Base-by-base conservation (phyloP, 2,797 vertebrate species). In the Sebastolobus altivelis region DNA sequence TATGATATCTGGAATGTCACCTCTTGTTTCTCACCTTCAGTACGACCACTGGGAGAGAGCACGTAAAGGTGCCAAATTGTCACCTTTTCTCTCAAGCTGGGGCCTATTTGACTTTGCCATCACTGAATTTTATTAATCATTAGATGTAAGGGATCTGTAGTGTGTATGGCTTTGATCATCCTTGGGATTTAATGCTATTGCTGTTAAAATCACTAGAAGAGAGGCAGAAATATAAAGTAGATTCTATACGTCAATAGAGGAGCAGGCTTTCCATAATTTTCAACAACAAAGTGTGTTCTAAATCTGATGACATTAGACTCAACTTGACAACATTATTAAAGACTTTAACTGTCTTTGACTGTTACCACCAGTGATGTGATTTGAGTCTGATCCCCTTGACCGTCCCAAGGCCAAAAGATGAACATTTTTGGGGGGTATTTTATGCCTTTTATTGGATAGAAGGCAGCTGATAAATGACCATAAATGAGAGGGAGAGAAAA, bases 1-100 rank as follows among this genome's bases (percentile, higher is more conserved):
- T 88, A 86, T 74, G 78, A 70, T 87, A 52, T 89, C 68, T 79
- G 66, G 81, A 82, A 88, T 80, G 76, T 81, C 87, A 93, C 84
- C 87, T 86, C 49, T 87, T 86, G 70, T 73, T 91, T 95, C 90
- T 94, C 93, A 92, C 92, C 85, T 89, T 80, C 27, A 81, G 71
- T 86, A 71, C 89, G 89, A 75, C 82, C 84, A 84, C 83, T 75
- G 84, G 83, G 85, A 85, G 66, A 87, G 83, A 81, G 80, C 83
- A 86, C 68, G 68, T 20, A 65, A 82, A 86, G 83, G 76, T 77
- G 88, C 76, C 66, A 89, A 79, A 83, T 65, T 91, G 63, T 88
- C 88, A 93, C 89, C 81, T 93, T 83, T 86, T 79, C 22, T 66
- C 70, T 85, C 62, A 80, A 82, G 75, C 55, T 90, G 72, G 20